Evolutionary conservation across 1,140 invertebrate species (phyloP).

Genomic region (Rhynchophorus ferrugineus): DNA sequence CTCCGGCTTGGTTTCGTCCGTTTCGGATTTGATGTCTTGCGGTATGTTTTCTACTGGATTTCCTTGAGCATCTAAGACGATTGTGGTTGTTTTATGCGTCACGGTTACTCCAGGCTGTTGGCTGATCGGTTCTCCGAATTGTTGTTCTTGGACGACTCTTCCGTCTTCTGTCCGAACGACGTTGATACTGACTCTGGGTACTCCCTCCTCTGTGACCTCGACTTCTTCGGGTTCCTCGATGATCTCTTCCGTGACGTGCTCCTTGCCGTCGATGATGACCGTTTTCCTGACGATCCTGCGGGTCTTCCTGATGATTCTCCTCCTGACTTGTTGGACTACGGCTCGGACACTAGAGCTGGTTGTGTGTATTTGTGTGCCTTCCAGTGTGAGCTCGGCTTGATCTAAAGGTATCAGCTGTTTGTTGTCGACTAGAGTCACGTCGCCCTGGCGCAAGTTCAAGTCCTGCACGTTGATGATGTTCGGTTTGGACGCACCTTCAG

Average conservation of each 20-base stretch:
- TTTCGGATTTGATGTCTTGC: conserved; percentile 6
- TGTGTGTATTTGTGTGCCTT: conserved; percentile 41
- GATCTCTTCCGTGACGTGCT: conserved; percentile 72
- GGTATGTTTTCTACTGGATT: conserved; percentile 23
- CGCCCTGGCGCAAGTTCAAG: conserved; percentile 47
- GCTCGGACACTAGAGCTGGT: conserved; percentile 59
- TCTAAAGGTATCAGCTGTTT: conserved; percentile 34
- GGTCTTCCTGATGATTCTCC: conserved; percentile 64
- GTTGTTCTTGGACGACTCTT: conserved; percentile 43
- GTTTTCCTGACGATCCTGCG: conserved; percentile 65
- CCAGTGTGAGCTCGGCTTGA: conserved; percentile 25
- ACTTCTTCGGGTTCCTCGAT: conserved; percentile 75
- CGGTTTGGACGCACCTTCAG: conserved; percentile 45
- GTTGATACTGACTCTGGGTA: conserved; percentile 65
- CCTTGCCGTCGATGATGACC: conserved; percentile 73
- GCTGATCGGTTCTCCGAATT: conserved; percentile 34
- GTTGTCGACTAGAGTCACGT: conserved; percentile 37
- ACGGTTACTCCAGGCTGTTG: conserved; percentile 21
- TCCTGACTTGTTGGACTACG: conserved; percentile 71
- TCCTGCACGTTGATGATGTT: conserved; percentile 48
- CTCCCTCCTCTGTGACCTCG: conserved; percentile 66
- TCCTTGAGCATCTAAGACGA: conserved; percentile 17
- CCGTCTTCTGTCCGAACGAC: conserved; percentile 53
- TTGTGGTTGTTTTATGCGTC: conserved; percentile 25
- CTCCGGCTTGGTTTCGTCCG: background rate